Evolutionary conservation across 2,113 vertebrate genomes (phyloP).

Genomic region (Pseudopodoces humilis): DNA sequence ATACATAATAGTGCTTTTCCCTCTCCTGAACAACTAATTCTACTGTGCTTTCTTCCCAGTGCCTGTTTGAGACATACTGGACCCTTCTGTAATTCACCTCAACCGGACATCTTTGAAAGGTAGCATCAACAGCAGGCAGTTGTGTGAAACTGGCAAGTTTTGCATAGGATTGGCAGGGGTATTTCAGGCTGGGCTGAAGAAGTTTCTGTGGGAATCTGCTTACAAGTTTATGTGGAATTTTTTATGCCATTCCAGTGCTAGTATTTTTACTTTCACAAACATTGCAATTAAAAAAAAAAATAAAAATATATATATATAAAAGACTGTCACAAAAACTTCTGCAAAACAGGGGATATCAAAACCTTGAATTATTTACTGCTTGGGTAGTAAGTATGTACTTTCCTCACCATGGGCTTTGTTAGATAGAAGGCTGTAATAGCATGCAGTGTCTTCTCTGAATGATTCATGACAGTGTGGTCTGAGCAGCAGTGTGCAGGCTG

Average conservation of each 20-base stretch:
- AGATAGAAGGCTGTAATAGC: background rate
- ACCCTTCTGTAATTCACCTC: slow-evolving; percentile 26
- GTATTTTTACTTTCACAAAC: background rate
- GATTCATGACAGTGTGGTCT: background rate
- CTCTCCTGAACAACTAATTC: background rate
- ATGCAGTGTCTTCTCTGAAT: background rate
- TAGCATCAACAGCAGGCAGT: slow-evolving; percentile 36
- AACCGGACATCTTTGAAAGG: slow-evolving; percentile 33
- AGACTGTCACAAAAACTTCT: background rate
- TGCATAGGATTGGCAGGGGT: slow-evolving; percentile 27
- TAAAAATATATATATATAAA: too few relatives aligned
- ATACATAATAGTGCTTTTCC: background rate
- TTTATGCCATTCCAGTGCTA: background rate
- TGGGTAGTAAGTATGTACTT: background rate
- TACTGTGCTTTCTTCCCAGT: slow-evolving; percentile 27
- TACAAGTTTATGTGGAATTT: background rate
- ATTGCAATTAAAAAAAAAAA: background rate
- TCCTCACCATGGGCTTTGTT: background rate
- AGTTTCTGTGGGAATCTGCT: background rate
- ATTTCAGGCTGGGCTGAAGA: background rate
- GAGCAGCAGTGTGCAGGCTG: background rate
- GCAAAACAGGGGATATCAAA: background rate
- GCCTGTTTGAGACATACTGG: slow-evolving; percentile 9
- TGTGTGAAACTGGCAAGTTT: slow-evolving; percentile 17
- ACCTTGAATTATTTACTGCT: background rate